These are phyloP conservation scores for Anarhynchus alexandrinus DNA, from an alignment of 2,113 vertebrate genomes.

Conservation along the genomic window DNA sequence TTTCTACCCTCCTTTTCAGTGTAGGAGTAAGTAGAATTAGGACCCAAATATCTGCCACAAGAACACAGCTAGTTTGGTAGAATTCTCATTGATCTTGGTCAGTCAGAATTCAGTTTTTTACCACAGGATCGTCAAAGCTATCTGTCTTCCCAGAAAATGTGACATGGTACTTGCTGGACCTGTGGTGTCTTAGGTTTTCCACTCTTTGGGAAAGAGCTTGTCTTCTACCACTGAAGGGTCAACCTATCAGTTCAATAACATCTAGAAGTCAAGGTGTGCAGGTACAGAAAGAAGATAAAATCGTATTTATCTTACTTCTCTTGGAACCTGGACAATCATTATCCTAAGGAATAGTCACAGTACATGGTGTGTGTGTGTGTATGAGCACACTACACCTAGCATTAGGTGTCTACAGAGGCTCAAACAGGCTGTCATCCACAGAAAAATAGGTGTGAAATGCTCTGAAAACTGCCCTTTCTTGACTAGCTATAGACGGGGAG, in stretches of 20 bases:
- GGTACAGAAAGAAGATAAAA: neutral
- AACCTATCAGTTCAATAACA: neutral
- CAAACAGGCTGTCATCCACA: neutral
- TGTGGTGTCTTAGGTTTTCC: neutral
- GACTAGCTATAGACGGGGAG: fast-evolving
- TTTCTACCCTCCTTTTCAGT: neutral
- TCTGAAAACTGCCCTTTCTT: neutral
- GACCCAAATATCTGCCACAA: neutral
- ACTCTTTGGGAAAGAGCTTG: neutral
- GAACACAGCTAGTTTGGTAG: neutral
- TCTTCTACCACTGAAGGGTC: neutral
- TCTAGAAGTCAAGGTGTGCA: neutral
- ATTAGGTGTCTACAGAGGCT: neutral
- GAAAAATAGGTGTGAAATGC: neutral
- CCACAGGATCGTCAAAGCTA: neutral
- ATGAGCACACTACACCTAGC: neutral
- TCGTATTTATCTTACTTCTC: neutral
- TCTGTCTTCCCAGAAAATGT: neutral
- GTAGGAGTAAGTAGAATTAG: neutral
- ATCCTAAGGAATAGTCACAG: neutral
- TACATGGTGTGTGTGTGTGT: fast-evolving
- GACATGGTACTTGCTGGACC: neutral
- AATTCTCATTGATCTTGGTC: neutral
- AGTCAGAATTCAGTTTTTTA: neutral
- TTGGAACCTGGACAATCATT: neutral